These are phyloP conservation scores for Limanda limanda DNA, from an alignment of 2,113 vertebrate species.

Conservation along the genomic window DNA sequence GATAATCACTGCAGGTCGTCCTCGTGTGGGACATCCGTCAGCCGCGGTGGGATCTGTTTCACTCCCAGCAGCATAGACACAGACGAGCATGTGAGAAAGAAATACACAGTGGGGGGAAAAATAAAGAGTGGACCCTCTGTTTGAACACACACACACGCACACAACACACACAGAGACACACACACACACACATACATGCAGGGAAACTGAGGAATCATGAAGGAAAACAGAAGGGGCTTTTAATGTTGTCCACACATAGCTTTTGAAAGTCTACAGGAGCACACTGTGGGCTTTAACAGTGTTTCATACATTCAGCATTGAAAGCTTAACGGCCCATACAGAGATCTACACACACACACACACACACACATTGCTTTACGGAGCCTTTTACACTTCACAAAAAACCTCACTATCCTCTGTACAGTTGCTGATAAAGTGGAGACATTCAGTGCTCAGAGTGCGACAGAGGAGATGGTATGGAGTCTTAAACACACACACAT, in stretches of 20 bases:
- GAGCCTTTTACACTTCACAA: slow-evolving; percentile 55
- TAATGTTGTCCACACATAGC: slow-evolving; percentile 65
- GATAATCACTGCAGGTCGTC: slow-evolving; percentile 58
- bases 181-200: slow-evolving; percentile 32
- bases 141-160: slow-evolving; percentile 13
- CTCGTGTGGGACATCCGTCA: slow-evolving; percentile 62
- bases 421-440: slow-evolving; percentile 71
- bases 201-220: slow-evolving; percentile 56
- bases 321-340: slow-evolving; percentile 59
- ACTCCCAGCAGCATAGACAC: slow-evolving; percentile 53
- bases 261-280: slow-evolving; percentile 66
- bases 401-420: slow-evolving; percentile 56
- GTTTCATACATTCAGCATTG: slow-evolving; percentile 76
- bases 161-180: slow-evolving; percentile 30
- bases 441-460: slow-evolving; percentile 65
- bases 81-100: slow-evolving; percentile 41
- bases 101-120: slow-evolving; percentile 34
- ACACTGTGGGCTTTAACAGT: slow-evolving; percentile 74
- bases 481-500: slow-evolving; percentile 76
- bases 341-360: slow-evolving; percentile 36
- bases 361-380: slow-evolving; percentile 29
- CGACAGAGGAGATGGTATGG: slow-evolving; percentile 63
- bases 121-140: slow-evolving; percentile 67
- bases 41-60: slow-evolving; percentile 45
- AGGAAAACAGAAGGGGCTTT: slow-evolving; percentile 75